Evolutionary conservation across 1,140 invertebrate species (phyloP), one percentile per base, ranked within the genome.

Genomic region (Sinella curviseta): DNA sequence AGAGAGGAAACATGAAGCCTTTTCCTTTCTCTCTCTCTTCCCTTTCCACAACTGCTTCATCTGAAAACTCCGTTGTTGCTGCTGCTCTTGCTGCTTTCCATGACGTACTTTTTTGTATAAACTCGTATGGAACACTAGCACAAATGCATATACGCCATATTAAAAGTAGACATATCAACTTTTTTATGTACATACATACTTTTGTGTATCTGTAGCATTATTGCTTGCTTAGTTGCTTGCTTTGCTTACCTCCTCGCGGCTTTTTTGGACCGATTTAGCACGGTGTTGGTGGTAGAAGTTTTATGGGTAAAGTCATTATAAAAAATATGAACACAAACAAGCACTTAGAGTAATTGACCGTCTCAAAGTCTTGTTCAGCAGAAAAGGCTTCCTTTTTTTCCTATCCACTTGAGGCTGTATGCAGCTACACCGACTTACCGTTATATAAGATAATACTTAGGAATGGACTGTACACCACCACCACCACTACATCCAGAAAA

Each of bases 311-410:
- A 77, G 65, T 77, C 78, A 80, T 80, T 77, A 77, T 65, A 77
- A 80, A 77, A 80, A 70, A 73, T 33, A 80, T 77, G 74, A 76
- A 80, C 78, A 80, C 60, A 80, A 80, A 80, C 78, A 80, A 80
- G 74, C 78, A 80, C 78, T 80, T 77, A 80, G 36, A 80, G 78
- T 80, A 80, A 80, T 79, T 80, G 78, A 80, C 78, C 78, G 65
- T 77, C 57, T 80, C 65, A 70, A 70, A 70, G 65, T 70, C 65
- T 70, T 70, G 65, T 70, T 70, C 65, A 70, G 65, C 65, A 70
- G 65, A 70, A 70, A 70, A 70, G 65, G 65, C 65, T 70, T 70
- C 65, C 65, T 70, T 70, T 70, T 70, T 70, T 70, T 70, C 60
- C 54, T 48, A 70, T 73, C 28, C 26, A 48, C 54, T 39, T 74